Conservation (phyloP, 2,888 invertebrate species). For the Anodontia alba region DNA sequence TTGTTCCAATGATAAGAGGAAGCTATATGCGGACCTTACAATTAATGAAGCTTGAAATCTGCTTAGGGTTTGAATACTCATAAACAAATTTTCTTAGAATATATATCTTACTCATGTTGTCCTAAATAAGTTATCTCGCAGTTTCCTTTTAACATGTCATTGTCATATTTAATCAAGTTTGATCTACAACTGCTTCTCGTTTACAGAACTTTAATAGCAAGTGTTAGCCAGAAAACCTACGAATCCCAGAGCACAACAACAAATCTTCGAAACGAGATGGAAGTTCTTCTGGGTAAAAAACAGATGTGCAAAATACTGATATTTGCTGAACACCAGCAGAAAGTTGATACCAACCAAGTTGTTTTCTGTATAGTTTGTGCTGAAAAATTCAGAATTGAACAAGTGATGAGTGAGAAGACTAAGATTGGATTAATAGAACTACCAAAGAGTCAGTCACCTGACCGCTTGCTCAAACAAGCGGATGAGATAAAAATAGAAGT, state of each 20-base stretch:
- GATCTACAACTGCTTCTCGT: neutral
- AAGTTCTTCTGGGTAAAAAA: conserved; percentile 56
- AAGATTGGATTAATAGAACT: conserved; percentile 57
- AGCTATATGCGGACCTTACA: too few species aligned
- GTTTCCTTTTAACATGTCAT: too few species aligned
- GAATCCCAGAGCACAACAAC: conserved; percentile 27
- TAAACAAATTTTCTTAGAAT: too few species aligned
- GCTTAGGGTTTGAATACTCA: too few species aligned
- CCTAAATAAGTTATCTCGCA: too few species aligned
- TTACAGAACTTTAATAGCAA: conserved; percentile 57
- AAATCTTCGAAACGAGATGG: conserved; percentile 54
- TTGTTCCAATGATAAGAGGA: too few species aligned
- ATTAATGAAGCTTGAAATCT: too few species aligned
- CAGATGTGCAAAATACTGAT: conserved; percentile 58
- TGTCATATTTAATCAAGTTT: too few species aligned
- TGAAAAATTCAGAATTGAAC: conserved; percentile 51
- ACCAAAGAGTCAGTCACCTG: conserved; percentile 62
- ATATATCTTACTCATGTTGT: too few species aligned
- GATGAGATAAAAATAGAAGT: conserved; percentile 61
- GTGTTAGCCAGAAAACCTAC: conserved; percentile 50
- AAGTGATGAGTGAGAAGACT: conserved; percentile 53
- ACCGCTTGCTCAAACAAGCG: conserved; percentile 53
- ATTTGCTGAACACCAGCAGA: conserved; percentile 56
- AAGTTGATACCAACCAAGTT: conserved; percentile 41
- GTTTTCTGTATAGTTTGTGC: conserved; percentile 54